Evolutionary conservation across 2,888 invertebrate genomes (phyloP), one percentile per base, ranked within the genome.

Genomic region (Galerucella nymphaeae): DNA sequence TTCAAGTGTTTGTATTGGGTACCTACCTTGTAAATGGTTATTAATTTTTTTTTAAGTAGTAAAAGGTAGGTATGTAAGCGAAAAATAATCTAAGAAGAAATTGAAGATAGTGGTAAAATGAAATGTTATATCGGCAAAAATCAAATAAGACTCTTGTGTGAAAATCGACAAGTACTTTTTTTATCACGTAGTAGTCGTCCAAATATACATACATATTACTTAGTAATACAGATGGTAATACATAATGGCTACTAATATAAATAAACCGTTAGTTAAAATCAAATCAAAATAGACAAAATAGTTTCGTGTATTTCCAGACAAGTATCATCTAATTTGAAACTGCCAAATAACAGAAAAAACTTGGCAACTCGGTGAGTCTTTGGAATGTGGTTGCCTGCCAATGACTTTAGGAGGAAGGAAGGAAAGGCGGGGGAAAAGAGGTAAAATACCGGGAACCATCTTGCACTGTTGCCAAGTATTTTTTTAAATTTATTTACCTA

Each of bases 391-490:
- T 81, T 81, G 82, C 78, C 79, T 80, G 72, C 73, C 75, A 75
- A 66, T 71, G 73, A 75, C 76, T 73, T 74, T 75, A 77, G 30
- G 61, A 84, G 85, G 85, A 85, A 85, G 86, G 86, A 86, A 86
- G 85, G 85, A 85, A 85, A 83, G 83, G 80, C 72, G 79, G 76
- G 76, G 74, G 80, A 20, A n/a, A 62, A 77, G 82, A 80, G 78
- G 79, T 63, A 64, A 68, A 73, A 69, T 63, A 66, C 71, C 73
- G 48, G 68, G 73, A 71, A 66, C 18, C 38, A 20, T 45, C 61
- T 9, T 66, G 6, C 65, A 13, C 6, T 13, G 71, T 71, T 71
- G 71, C 59, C 71, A 61, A 13, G 53, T 16, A 18, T 53, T 53
- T 53, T 53, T 53, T 53, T 53, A 10, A 18, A 53, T 53, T 10